Conservation (phyloP, 2,113 vertebrate genomes). For the Boleophthalmus pectinirostris region DNA sequence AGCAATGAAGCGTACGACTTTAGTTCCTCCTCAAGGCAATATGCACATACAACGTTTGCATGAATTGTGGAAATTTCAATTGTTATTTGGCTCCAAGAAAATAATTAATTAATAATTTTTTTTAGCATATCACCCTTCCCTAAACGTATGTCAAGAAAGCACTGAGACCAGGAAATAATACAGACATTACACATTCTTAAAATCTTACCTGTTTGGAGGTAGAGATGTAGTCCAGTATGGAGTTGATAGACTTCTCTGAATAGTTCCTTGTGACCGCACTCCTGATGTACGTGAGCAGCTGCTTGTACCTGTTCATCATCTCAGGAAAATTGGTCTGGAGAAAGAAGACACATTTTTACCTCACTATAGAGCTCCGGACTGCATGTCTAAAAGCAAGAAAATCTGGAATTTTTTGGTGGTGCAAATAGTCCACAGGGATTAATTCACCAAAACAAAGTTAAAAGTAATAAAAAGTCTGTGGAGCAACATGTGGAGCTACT, state of each 20-base stretch:
- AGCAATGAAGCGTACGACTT: no score
- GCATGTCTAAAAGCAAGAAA: background rate
- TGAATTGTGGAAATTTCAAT: no score
- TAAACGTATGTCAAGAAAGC: no score
- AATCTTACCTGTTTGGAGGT: conserved; percentile 97
- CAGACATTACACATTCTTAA: no score
- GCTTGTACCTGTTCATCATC: conserved; percentile 99
- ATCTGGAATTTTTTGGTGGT: no score
- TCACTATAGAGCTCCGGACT: background rate
- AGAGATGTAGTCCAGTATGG: conserved; percentile 99
- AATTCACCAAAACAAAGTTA: background rate
- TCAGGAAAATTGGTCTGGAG: conserved; percentile 95
- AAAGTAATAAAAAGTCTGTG: background rate
- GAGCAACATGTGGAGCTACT: background rate
- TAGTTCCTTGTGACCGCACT: conserved; percentile 99
- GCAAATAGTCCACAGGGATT: no score
- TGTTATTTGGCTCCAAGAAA: no score
- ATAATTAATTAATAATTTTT: no score
- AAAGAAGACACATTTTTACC: background rate
- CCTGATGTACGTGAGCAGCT: conserved; percentile 96
- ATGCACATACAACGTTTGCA: no score
- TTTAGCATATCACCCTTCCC: no score
- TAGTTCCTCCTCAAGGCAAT: no score
- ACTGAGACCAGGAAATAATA: no score
- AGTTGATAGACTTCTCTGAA: conserved; percentile 99